Base-by-base conservation (phyloP, 1,140 invertebrate species). In the Cyphomyrmex costatus region DNA sequence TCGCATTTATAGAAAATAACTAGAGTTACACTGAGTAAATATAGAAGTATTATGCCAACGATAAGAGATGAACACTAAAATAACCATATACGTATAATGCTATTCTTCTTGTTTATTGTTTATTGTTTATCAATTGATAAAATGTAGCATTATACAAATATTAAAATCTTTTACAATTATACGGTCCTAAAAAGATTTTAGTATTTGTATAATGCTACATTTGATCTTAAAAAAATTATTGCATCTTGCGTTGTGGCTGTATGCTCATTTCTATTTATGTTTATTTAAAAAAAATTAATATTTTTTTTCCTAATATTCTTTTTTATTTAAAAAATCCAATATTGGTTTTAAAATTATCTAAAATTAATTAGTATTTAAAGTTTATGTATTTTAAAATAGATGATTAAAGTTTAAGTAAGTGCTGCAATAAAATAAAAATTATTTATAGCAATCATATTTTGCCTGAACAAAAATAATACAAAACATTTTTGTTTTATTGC, bases 1-100 rank as follows among this genome's bases (percentile, higher is more conserved):
- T 42, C 5, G 16, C 53, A 36, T 70, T 80, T 53, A n/a, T 21
- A 46, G 8, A 14, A 74, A 83, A 46, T 30, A 33, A 56, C 27
- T 24, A 5, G 3, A 36, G 7, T 66, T 79, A 30, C 46, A 51
- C n/a, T 19, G 14, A 30, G 2, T 56, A 36, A 42, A 77, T 24
- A 58, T 36, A 8, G 1, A 14, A 58, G 33, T 8, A 1, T 76
- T 42, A 19, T 27, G 16, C 0, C 33, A 27, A 19, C 14, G 21
- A 77, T 21, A 61, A 42, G 6, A 77, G 10, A 61, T 63, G 5
- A 46, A n/a, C 6, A 36, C 12, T 58, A 21, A 74, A 21, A 56
- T 12, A 78, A 63, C 2, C 46, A 30, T 27, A n/a, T 53, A n/a
- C n/a, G 7, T 71, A 19, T 27, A 12, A 24, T 36, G 16, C 10